These are phyloP conservation scores for Platycercus adscitus DNA, from an alignment of 2,113 vertebrate species.

Conservation along the genomic window DNA sequence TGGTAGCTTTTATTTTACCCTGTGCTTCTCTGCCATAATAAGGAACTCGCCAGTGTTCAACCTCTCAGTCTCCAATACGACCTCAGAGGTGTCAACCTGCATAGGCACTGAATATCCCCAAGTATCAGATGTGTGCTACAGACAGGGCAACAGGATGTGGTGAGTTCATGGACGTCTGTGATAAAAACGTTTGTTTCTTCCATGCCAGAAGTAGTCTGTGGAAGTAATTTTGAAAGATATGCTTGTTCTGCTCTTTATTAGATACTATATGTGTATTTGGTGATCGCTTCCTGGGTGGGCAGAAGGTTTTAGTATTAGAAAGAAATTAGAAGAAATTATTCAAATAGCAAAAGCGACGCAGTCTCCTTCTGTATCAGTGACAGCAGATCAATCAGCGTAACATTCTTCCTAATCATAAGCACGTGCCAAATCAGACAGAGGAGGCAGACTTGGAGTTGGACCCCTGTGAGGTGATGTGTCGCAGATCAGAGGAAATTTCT, in stretches of 20 bases:
- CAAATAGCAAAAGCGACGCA: rapidly evolving
- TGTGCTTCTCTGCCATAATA: background rate
- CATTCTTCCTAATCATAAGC: background rate
- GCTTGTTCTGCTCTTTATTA: background rate
- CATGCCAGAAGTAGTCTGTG: background rate
- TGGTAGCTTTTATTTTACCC: background rate
- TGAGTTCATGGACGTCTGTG: background rate
- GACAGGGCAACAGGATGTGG: background rate
- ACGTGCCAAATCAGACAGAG: background rate
- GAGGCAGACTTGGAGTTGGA: background rate
- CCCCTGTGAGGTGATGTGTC: background rate
- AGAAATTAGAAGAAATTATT: background rate
- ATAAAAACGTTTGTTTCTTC: background rate
- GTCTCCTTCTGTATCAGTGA: background rate
- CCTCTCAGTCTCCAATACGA: background rate
- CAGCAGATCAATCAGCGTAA: background rate
- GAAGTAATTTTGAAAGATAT: background rate
- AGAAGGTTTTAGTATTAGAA: background rate
- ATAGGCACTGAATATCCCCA: background rate
- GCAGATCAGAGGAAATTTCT: background rate
- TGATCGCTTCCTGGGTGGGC: background rate
- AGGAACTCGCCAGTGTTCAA: background rate
- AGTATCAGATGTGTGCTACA: background rate
- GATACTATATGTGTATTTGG: background rate
- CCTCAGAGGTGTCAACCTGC: background rate